Conservation (phyloP, 2,888 invertebrate species). For the Branchipolynoe longqiensis region DNA sequence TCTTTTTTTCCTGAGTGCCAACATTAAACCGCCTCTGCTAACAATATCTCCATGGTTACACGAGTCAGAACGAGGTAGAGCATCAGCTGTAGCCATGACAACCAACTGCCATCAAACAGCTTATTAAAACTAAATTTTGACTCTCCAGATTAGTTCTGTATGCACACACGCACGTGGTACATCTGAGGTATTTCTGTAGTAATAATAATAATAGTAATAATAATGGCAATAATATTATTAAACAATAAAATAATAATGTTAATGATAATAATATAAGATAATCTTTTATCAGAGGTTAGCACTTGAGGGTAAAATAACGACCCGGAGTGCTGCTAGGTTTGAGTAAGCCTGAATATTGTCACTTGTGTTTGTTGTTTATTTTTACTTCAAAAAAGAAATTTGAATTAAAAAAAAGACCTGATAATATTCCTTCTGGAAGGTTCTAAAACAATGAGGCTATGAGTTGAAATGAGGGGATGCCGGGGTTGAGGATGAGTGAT, state of each 20-base stretch:
- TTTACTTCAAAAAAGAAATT: too few species aligned
- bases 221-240: conserved; percentile 1
- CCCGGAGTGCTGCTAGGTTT: too few species aligned
- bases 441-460: background rate
- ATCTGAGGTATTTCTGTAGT: conserved; percentile 5
- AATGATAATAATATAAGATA: too few species aligned
- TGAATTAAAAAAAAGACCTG: background rate
- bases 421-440: background rate
- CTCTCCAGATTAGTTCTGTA: background rate
- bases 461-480: background rate
- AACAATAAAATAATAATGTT: too few species aligned
- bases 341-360: background rate
- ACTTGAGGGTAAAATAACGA: background rate
- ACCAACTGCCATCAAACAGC: conserved; percentile 11
- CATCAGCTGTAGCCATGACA: conserved; percentile 55
- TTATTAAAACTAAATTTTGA: conserved; percentile 6
- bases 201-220: conserved; percentile 1
- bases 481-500: background rate
- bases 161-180: background rate
- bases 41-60: conserved; percentile 12
- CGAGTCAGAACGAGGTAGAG: conserved; percentile 55
- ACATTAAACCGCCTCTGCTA: too few species aligned
- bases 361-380: background rate
- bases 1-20: too few species aligned
- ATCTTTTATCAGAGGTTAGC: background rate